A percentile compares a stretch with the other conserved stretches of the same genome.
phyloP scores from a whole-genome alignment of 1,140 invertebrate genomes.

The Drosophila virilis region DNA sequence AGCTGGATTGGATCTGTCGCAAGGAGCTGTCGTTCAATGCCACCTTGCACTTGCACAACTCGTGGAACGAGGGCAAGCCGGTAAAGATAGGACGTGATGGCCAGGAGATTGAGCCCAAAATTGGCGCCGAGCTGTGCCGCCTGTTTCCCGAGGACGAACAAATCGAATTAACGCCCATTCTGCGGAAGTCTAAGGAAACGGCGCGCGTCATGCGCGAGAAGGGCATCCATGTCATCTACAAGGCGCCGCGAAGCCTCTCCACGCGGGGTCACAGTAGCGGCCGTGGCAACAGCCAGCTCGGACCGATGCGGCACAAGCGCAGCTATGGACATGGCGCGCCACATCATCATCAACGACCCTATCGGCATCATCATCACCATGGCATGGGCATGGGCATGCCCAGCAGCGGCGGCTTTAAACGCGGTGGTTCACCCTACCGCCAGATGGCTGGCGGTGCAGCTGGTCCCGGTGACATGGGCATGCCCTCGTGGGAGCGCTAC shows the following conservation, averaged over 20 bases:
- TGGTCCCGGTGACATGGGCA: slow-evolving; percentile 84
- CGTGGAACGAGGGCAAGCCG: slow-evolving; percentile 99
- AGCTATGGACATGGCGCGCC: slow-evolving; percentile 77
- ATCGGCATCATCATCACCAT: slow-evolving; percentile 63
- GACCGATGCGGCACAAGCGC: slow-evolving; percentile 72
- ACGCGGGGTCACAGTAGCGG: slow-evolving; percentile 84
- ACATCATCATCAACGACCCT: slow-evolving; percentile 73
- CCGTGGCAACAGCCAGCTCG: slow-evolving; percentile 83
- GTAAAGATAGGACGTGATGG: slow-evolving; percentile 99
- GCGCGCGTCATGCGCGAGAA: slow-evolving; percentile 86
- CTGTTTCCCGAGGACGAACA: slow-evolving; percentile 97
- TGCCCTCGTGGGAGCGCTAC: slow-evolving; percentile 84
- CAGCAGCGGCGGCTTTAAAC: slow-evolving; percentile 85
- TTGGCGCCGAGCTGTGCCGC: slow-evolving; percentile 97
- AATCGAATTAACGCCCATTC: slow-evolving; percentile 95
- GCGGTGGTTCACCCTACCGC: slow-evolving; percentile 86
- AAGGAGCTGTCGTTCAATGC: slow-evolving; percentile 97
- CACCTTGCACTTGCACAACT: slow-evolving; percentile 97
- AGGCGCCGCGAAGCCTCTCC: slow-evolving; percentile 85
- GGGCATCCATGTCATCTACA: slow-evolving; percentile 85
- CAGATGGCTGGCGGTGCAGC: slow-evolving; percentile 79
- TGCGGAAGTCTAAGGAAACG: slow-evolving; percentile 94
- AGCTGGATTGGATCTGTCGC: slow-evolving; percentile 98
- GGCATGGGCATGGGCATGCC: slow-evolving; percentile 52
- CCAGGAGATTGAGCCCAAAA: slow-evolving; percentile 98